A percentile compares a stretch with the other conserved stretches of the same genome.
phyloP scores from a whole-genome alignment of 1,140 invertebrate genomes.

The Diorhabda sublineata region DNA sequence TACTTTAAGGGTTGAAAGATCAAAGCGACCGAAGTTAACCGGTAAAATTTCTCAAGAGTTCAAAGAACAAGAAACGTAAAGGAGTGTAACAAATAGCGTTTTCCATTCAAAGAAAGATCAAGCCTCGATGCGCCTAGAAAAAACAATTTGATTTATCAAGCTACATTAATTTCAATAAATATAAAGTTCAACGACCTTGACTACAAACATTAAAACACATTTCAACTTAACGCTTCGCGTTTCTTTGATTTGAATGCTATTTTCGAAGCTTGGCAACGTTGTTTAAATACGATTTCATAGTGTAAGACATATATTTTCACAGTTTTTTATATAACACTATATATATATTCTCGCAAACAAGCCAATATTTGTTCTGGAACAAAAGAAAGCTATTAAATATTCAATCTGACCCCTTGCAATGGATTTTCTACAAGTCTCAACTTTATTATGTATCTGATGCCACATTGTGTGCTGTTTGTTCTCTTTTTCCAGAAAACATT shows the following conservation, averaged over 20 bases:
- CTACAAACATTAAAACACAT: too few relatives aligned
- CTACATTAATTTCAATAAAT: too few relatives aligned
- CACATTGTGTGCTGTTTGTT: conserved; percentile 14
- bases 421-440: conserved; percentile 1
- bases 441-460: conserved; percentile 9
- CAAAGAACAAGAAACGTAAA: background rate
- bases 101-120: background rate
- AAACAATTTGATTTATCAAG: background rate
- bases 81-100: background rate
- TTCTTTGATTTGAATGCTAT: too few relatives aligned
- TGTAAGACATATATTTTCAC: too few relatives aligned
- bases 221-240: too few relatives aligned
- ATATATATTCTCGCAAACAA: conserved; percentile 4
- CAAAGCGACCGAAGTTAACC: conserved; percentile 6
- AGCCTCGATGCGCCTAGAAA: background rate
- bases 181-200: too few relatives aligned
- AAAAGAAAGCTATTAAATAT: conserved; percentile 15
- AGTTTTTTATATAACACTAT: too few relatives aligned
- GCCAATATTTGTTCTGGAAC: conserved; percentile 8
- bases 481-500: conserved; percentile 19
- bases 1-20: conserved; percentile 5
- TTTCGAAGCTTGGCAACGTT: too few relatives aligned
- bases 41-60: background rate
- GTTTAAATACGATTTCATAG: too few relatives aligned
- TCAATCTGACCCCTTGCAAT: conserved; percentile 10